Evolutionary conservation across 2,888 invertebrate genomes (phyloP), one percentile per base, ranked within the genome.

Genomic region (Trisateles emortualis): DNA sequence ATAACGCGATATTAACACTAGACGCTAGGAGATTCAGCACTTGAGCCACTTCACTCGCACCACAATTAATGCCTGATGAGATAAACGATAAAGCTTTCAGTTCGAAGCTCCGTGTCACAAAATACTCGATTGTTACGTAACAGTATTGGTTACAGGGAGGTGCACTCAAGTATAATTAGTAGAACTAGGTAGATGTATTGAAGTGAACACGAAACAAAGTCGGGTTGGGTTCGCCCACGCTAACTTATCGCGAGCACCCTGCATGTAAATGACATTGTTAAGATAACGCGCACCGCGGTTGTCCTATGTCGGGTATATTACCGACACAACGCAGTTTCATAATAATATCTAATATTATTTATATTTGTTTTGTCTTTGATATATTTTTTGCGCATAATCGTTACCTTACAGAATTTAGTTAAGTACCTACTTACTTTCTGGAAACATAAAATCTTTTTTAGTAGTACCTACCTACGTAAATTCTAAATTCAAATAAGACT

Each of bases 1-100:
- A 90, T 91, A 92, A 87, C 83, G 78, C 78, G 74, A 81, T 90
- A 90, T 90, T 88, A 85, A 72, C 77, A 79, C 79, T 77, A 70
- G 71, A 72, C 81, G 74, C 78, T 70, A 74, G 65, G 77, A 79
- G 80, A 82, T 79, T 78, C 75, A 54, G 76, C 81, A 82, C 84
- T 87, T 67, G 65, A 83, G 81, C 61, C 80, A 85, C 85, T 88
- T 68, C 74, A 79, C 75, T 72, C 54, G 64, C 71, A 79, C 78
- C 76, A 76, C 78, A 79, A 84, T 85, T 78, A 77, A 68, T n/a
- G 60, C 59, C 63, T 68, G 62, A 72, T 68, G 53, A 68, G 71
- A 75, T 81, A 45, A 52, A 78, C 76, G 70, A 61, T 46, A 35
- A 54, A 56, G 56, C 63, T 61, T 59, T 59, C 13, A 47, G 47